Evolutionary conservation across 2,113 vertebrate genomes (phyloP).

Genomic region (Scophthalmus maximus): DNA sequence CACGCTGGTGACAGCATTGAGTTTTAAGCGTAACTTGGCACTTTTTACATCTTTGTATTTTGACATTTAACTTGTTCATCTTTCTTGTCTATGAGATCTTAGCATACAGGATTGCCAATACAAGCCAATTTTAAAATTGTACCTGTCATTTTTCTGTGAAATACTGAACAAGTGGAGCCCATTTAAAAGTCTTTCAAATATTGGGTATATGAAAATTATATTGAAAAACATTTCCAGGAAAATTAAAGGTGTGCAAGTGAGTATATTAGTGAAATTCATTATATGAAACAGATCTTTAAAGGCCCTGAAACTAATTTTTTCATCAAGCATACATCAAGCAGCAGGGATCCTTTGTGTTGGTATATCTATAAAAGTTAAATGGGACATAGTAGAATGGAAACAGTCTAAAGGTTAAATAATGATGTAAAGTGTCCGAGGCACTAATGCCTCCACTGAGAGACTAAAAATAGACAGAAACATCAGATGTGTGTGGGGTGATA

Average conservation of each 20-base stretch:
- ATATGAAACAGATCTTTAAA: too few relatives aligned
- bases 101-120: neutral
- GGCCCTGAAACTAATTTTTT: too few relatives aligned
- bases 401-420: neutral
- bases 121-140: too few relatives aligned
- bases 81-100: neutral
- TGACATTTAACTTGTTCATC: neutral
- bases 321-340: too few relatives aligned
- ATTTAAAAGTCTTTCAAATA: too few relatives aligned
- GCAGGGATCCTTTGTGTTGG: too few relatives aligned
- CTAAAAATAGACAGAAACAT: neutral
- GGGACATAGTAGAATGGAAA: neutral
- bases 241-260: too few relatives aligned
- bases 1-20: too few relatives aligned
- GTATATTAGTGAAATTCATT: neutral
- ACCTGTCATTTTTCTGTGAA: too few relatives aligned
- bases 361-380: neutral
- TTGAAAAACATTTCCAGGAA: too few relatives aligned
- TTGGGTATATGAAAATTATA: too few relatives aligned
- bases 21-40: neutral
- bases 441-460: slow-evolving; percentile 1
- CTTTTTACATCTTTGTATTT: neutral
- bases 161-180: too few relatives aligned
- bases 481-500: neutral
- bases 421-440: neutral